These are phyloP conservation scores for Sericinus montela DNA, from an alignment of 2,888 invertebrate species.

Conservation along the genomic window DNA sequence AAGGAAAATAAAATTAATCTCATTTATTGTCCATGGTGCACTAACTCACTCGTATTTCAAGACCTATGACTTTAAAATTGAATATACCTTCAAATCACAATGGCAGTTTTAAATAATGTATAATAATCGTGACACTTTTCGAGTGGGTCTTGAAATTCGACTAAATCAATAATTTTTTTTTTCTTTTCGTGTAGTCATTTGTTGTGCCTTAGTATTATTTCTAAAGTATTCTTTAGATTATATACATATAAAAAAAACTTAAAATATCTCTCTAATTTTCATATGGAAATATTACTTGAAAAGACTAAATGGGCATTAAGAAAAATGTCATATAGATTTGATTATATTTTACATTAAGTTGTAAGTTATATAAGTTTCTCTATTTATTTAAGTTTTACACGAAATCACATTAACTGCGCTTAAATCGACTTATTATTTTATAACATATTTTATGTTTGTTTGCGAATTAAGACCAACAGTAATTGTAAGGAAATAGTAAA, in stretches of 20 bases:
- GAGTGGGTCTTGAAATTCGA: background rate
- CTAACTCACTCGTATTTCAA: background rate
- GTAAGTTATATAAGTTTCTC: slow-evolving; percentile 7
- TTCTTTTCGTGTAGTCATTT: background rate
- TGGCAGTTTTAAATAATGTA: too few relatives aligned
- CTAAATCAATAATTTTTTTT: background rate
- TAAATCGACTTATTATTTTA: background rate
- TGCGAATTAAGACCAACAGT: too few relatives aligned
- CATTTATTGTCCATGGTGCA: background rate
- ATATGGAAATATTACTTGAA: background rate
- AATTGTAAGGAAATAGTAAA: too few relatives aligned
- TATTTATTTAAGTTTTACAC: slow-evolving; percentile 8
- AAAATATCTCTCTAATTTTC: background rate
- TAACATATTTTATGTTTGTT: too few relatives aligned
- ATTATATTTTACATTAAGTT: slow-evolving; percentile 1
- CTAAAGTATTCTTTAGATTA: background rate
- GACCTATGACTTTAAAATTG: too few relatives aligned
- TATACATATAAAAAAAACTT: background rate
- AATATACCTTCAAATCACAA: too few relatives aligned
- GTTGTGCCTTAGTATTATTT: background rate
- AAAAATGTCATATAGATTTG: background rate
- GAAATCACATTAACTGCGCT: slow-evolving; percentile 1
- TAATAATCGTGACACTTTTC: too few relatives aligned
- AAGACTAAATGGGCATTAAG: slow-evolving; percentile 11
- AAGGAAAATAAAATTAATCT: background rate